These are phyloP conservation scores for Cecropterus lyciades DNA, from an alignment of 1,140 invertebrate species.

Conservation along the genomic window DNA sequence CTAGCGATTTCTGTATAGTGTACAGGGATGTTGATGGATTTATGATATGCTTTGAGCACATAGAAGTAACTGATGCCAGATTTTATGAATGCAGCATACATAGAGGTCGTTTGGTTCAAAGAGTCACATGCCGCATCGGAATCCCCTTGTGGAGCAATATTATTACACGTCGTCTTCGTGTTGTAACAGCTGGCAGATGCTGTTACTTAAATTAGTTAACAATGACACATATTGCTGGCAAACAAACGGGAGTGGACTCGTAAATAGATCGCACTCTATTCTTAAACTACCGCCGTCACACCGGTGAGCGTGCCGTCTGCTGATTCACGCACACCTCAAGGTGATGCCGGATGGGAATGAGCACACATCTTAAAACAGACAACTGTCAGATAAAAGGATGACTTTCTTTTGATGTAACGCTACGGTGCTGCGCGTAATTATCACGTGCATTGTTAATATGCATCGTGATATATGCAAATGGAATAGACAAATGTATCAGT, in stretches of 20 bases:
- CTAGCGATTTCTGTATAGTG: too few relatives aligned
- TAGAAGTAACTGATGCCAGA: too few relatives aligned
- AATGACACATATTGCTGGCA: slow-evolving; percentile 84
- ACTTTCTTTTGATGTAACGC: slow-evolving; percentile 6
- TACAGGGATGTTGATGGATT: too few relatives aligned
- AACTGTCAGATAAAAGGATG: slow-evolving; percentile 15
- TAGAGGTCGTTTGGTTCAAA: slow-evolving; percentile 15
- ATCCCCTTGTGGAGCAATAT: slow-evolving; percentile 48
- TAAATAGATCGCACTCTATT: slow-evolving; percentile 81
- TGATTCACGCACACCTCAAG: slow-evolving; percentile 80
- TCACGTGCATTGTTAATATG: background rate
- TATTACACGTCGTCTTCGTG: slow-evolving; percentile 55
- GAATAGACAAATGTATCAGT: too few relatives aligned
- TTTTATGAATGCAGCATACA: too few relatives aligned
- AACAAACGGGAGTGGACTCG: slow-evolving; percentile 78
- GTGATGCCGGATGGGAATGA: slow-evolving; percentile 62
- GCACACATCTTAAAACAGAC: slow-evolving; percentile 48
- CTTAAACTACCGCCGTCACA: slow-evolving; percentile 70
- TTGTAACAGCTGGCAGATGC: slow-evolving; percentile 79
- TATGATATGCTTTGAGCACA: too few relatives aligned
- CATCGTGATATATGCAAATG: too few relatives aligned
- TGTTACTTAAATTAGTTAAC: slow-evolving; percentile 84
- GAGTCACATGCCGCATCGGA: slow-evolving; percentile 42
- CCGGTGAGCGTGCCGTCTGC: slow-evolving; percentile 73
- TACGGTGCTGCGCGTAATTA: slow-evolving; percentile 1